Evolutionary conservation across 2,797 vertebrate genomes (phyloP), one percentile per base, ranked within the genome.

Genomic region (Muscicapa comitata): DNA sequence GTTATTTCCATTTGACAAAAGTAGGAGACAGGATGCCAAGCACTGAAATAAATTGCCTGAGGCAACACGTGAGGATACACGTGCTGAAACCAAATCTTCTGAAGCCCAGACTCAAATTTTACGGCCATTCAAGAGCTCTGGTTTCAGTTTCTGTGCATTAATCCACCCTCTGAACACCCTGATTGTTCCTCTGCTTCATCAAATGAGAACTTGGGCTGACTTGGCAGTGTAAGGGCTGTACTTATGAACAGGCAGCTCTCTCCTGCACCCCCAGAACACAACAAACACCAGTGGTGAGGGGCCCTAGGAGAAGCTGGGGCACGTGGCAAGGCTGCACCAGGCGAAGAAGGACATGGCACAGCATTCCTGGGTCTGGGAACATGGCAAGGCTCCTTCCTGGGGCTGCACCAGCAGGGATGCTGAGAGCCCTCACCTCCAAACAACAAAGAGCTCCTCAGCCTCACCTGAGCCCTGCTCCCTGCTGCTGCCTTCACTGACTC

Each of bases 1-100:
- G 54, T 57, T 65, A 72, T 75, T 85, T 89, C 80, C 77, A 88
- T 88, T 45, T 94, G 91, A 91, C 63, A 89, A 87, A 96, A 87
- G 74, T 1, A 51, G 78, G 47, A 91, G 94, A 85, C 81, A 76
- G 74, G 48, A 85, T 70, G 84, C 33, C 4, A 21, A 65, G 63
- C 54, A 40, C 29, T 62, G 75, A 73, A 82, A 78, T 72, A 81
- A 88, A 86, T 43, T 54, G 68, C 88, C 58, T 76, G 13, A 79
- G 68, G 91, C 61, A 89, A 67, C 51, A 38, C 3, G 11, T 40
- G 80, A 72, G 71, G 73, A 90, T 18, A 55, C 53, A 85, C 0
- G 2, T 40, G 73, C 73, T 77, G 71, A 75, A 94, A 88, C 61
- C 74, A 61, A 84, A 92, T 25, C 58, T 93, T 75, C 66, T 68